A percentile compares a stretch with the other conserved stretches of the same genome.
Evolutionary conservation across 2,888 invertebrate species (phyloP).

Genomic region (Leistus spinibarbis): DNA sequence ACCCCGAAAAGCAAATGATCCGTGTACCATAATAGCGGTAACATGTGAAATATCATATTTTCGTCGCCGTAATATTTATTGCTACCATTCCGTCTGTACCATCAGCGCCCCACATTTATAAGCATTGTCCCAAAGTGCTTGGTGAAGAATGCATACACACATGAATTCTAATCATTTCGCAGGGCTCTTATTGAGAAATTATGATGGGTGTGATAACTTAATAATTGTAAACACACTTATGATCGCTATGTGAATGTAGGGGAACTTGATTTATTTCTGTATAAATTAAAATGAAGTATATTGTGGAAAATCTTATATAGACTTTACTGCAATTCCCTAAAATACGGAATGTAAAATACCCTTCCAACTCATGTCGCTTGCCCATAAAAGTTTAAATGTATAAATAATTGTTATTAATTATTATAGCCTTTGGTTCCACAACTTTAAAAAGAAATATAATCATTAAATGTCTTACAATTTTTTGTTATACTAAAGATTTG

Average conservation of each 20-base stretch:
- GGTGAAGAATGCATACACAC: background rate
- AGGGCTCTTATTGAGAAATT: slow-evolving; percentile 11
- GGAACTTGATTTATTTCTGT: background rate
- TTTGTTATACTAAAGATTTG: too few species aligned
- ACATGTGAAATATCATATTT: slow-evolving; percentile 33
- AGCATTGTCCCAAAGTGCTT: background rate
- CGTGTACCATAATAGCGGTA: slow-evolving; percentile 23
- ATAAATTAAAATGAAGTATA: background rate
- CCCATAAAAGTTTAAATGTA: too few species aligned
- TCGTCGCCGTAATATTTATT: slow-evolving; percentile 24
- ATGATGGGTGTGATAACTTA: slow-evolving; percentile 20
- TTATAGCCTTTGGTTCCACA: too few species aligned
- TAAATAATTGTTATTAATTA: too few species aligned
- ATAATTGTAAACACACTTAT: slow-evolving; percentile 5
- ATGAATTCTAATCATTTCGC: slow-evolving; percentile 22
- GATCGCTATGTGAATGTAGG: background rate
- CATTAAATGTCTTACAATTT: too few species aligned
- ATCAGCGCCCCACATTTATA: background rate
- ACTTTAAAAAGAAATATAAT: too few species aligned
- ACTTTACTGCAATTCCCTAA: too few species aligned
- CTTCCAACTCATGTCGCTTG: too few species aligned
- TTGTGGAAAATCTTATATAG: background rate
- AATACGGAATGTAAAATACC: too few species aligned
- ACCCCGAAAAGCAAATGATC: slow-evolving; percentile 23
- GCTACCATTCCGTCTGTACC: background rate